Base-by-base conservation (phyloP, 92 coral and sea anemone species). In the Bergia sp. region DNA sequence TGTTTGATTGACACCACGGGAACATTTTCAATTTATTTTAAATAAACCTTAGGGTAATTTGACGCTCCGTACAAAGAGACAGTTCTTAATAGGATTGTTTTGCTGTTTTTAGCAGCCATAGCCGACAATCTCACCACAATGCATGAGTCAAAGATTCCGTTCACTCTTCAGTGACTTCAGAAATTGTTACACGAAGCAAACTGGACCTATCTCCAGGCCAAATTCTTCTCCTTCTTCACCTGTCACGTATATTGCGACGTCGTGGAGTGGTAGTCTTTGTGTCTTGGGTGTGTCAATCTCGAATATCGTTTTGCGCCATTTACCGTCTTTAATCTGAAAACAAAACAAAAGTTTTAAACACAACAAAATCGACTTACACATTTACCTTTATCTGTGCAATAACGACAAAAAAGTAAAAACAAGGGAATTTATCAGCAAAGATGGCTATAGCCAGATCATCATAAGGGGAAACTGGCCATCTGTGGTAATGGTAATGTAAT, bases 131-230 rank as follows among this genome's bases (percentile, higher is more conserved):
- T 9, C 41, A 40, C 21, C 10, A 53, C 5, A 43, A 45, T 18
- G 82, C 45, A 49, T 7, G 61, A 76, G 55, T 49, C 16, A 7
- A 15, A 82, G 7, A 41, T n/a, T 64, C 50, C 42, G 86, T 82
- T 82, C 55, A 64, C 57, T 41, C 11, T 82, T 4, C 45, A 76
- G 74, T 64, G 55, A 64, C 53, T 50, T 38, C 57, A 29, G 64
- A 37, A 72, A 44, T 1, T 86, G 82, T 89, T 69, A 94, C 91
- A 94, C 88, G 89, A 94, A 94, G 88, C 96, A 94, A 81, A 90
- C 96, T 6, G 96, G 93, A 80, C 96, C 92, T 67, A 92, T 90
- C 86, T 94, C 94, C 72, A 94, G 90, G 84, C 96, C 96, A 80
- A 94, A 94, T 57, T 94, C 94, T 82, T 90, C 96, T 65, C 55